Conservation (phyloP, 2,113 vertebrate species). For the Prunella himalayana region DNA sequence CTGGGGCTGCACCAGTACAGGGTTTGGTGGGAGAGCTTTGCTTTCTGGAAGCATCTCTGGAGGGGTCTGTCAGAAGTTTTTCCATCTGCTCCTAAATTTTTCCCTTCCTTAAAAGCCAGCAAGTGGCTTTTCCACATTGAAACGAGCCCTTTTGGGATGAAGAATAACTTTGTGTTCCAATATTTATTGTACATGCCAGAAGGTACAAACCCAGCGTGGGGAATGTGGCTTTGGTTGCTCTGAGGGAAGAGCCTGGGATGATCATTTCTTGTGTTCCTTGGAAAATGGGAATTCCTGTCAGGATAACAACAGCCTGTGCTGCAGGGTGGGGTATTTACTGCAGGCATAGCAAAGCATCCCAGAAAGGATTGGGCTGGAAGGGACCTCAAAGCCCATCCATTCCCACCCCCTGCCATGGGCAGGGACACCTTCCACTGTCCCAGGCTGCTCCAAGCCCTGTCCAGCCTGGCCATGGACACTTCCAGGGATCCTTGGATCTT, state of each 20-base stretch:
- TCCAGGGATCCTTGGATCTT: too few species aligned
- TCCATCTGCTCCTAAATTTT: not conserved
- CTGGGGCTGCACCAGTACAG: not conserved
- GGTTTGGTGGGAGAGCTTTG: not conserved
- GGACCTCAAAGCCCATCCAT: rapidly evolving
- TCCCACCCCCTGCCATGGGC: not conserved
- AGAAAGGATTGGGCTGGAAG: rapidly evolving
- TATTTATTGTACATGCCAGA: not conserved
- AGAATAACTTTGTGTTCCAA: not conserved
- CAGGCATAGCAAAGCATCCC: not conserved
- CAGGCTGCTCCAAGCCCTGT: not conserved
- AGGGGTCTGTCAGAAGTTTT: not conserved
- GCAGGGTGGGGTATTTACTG: not conserved
- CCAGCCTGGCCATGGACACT: not conserved
- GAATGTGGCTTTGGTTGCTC: not conserved
- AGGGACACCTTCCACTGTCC: not conserved
- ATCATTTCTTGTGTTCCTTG: not conserved
- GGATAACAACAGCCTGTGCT: not conserved
- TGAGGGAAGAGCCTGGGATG: not conserved
- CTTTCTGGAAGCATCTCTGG: not conserved
- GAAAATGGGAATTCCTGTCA: not conserved
- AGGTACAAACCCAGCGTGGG: not conserved
- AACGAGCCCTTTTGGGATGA: not conserved
- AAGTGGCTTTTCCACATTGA: not conserved
- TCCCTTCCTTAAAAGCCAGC: not conserved